phyloP scores from a whole-genome alignment of 2,888 invertebrate genomes.

The Nephrotoma flavescens region DNA sequence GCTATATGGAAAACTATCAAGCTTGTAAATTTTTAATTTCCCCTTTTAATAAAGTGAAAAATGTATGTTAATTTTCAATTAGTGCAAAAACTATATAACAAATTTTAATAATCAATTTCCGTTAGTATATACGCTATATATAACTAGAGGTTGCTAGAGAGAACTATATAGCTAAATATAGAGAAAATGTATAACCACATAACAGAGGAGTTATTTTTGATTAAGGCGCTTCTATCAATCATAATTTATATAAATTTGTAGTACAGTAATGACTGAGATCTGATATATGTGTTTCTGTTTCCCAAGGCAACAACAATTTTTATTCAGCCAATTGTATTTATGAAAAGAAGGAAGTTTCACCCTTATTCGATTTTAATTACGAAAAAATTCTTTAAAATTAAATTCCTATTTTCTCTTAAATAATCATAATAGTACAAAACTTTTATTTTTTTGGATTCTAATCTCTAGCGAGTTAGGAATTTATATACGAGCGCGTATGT shows the following conservation, averaged over 20 bases:
- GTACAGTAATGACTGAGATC: not conserved
- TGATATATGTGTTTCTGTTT: not conserved
- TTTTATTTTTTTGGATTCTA: not conserved
- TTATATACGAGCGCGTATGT: not conserved
- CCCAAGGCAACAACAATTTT: not conserved
- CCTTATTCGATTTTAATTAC: not conserved
- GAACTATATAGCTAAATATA: not conserved
- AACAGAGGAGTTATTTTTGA: not conserved
- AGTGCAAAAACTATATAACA: not conserved
- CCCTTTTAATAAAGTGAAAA: not conserved
- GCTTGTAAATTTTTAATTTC: not conserved
- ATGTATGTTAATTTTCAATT: not conserved
- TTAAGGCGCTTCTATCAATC: not conserved
- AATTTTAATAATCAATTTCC: not conserved
- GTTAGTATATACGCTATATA: not conserved
- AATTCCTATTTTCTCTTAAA: not conserved
- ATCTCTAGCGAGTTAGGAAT: not conserved
- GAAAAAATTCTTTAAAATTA: not conserved
- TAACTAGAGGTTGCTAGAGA: not conserved
- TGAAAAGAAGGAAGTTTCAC: not conserved
- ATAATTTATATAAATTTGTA: not conserved
- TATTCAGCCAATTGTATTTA: not conserved
- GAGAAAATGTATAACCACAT: not conserved
- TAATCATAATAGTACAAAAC: not conserved
- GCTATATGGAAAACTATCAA: no score